phyloP scores from a whole-genome alignment of 2,888 invertebrate species.

The Agrochola lota region DNA sequence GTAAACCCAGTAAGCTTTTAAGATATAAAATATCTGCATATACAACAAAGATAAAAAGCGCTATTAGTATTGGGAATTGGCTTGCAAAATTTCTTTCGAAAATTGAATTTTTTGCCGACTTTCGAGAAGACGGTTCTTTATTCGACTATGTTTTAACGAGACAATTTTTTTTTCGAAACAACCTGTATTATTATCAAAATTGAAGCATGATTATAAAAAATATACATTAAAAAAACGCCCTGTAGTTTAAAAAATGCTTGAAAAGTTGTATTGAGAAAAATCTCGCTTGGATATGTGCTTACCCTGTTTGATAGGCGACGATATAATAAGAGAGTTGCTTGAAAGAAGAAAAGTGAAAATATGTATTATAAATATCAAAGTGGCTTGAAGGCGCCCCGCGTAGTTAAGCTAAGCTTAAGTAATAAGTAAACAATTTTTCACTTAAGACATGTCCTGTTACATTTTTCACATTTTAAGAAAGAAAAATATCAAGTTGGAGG shows the following conservation, averaged over 20 bases:
- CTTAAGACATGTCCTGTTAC: background rate
- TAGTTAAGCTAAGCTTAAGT: slow-evolving; percentile 25
- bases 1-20: slow-evolving; percentile 17
- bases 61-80: slow-evolving; percentile 15
- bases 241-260: slow-evolving; percentile 12
- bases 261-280: background rate
- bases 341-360: background rate
- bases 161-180: background rate
- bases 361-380: slow-evolving; percentile 11
- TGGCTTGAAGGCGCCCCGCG: slow-evolving; percentile 10
- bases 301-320: slow-evolving; percentile 6
- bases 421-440: slow-evolving; percentile 1
- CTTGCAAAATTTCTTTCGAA: slow-evolving; percentile 11
- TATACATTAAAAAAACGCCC: background rate
- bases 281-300: slow-evolving; percentile 31
- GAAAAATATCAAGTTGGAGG: background rate
- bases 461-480: background rate
- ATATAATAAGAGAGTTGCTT: background rate
- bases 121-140: background rate
- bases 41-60: background rate
- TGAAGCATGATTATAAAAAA: slow-evolving; percentile 19
- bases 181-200: slow-evolving; percentile 1
- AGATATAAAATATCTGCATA: slow-evolving; percentile 17
- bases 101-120: slow-evolving; percentile 1
- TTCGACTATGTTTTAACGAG: background rate